These are phyloP conservation scores for Panurus biarmicus DNA, from an alignment of 2,113 vertebrate genomes.

Conservation along the genomic window DNA sequence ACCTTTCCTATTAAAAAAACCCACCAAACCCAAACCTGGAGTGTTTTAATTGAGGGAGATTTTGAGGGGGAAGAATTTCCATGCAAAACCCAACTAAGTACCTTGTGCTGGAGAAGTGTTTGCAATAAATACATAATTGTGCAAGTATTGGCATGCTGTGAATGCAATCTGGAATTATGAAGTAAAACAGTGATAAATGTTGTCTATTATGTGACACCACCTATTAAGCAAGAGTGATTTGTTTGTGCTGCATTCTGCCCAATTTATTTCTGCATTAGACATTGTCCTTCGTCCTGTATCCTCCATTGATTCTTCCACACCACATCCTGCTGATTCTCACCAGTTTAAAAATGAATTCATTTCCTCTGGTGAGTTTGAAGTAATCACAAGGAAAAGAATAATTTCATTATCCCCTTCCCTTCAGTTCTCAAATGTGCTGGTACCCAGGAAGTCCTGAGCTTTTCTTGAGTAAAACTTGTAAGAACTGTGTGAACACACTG, in stretches of 20 bases:
- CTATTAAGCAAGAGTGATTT: neutral
- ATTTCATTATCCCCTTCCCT: neutral
- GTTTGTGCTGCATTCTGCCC: neutral
- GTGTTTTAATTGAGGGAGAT: neutral
- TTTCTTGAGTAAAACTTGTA: neutral
- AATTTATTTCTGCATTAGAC: neutral
- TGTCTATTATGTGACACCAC: neutral
- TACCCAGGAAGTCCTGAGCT: neutral
- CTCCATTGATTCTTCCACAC: neutral
- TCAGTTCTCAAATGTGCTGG: neutral
- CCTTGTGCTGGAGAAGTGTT: neutral
- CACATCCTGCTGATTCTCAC: neutral
- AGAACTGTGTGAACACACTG: neutral
- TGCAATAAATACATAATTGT: neutral
- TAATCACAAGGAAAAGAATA: neutral
- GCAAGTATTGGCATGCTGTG: neutral
- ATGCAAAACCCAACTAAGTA: neutral
- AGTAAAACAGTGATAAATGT: slow-evolving; percentile 1
- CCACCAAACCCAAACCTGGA: neutral
- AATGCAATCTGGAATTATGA: neutral
- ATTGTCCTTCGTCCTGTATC: neutral
- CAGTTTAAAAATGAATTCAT: neutral
- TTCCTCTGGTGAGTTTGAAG: neutral
- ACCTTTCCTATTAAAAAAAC: neutral
- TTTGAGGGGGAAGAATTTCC: neutral